A percentile compares a stretch with the other conserved stretches of the same genome.
Conservation (phyloP, 2,113 vertebrate genomes). For the Ifrita kowaldi region DNA sequence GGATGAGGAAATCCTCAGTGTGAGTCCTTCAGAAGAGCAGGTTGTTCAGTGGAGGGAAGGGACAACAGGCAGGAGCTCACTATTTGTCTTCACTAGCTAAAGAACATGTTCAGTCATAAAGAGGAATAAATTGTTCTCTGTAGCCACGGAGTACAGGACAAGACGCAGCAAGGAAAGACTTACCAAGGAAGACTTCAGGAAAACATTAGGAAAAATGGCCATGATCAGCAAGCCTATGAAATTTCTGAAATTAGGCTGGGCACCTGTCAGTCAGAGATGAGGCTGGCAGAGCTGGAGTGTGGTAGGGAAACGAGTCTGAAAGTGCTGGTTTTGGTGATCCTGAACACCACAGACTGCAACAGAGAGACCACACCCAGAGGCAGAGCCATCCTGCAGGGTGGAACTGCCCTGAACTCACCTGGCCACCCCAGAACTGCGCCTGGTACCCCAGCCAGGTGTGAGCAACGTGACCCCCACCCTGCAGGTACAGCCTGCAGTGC, state of each 20-base stretch:
- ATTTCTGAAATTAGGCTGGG: not conserved
- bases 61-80: not conserved
- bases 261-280: not conserved
- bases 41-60: not conserved
- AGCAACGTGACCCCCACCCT: fast-evolving
- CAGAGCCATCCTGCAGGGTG: not conserved
- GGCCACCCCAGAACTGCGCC: not conserved
- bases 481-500: not conserved
- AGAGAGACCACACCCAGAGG: not conserved
- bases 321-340: not conserved
- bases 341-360: not conserved
- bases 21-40: not conserved
- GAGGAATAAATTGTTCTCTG: not conserved
- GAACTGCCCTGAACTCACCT: fast-evolving
- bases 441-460: not conserved
- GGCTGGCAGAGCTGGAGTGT: fast-evolving
- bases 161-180: not conserved
- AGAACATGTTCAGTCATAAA: not conserved
- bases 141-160: not conserved
- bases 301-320: not conserved
- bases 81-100: not conserved
- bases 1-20: not conserved
- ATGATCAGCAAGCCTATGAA: not conserved
- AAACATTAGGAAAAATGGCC: not conserved
- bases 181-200: not conserved